Evolutionary conservation across 1,140 invertebrate genomes (phyloP), one percentile per base, ranked within the genome.

Genomic region (Phenacoccus solenopsis): DNA sequence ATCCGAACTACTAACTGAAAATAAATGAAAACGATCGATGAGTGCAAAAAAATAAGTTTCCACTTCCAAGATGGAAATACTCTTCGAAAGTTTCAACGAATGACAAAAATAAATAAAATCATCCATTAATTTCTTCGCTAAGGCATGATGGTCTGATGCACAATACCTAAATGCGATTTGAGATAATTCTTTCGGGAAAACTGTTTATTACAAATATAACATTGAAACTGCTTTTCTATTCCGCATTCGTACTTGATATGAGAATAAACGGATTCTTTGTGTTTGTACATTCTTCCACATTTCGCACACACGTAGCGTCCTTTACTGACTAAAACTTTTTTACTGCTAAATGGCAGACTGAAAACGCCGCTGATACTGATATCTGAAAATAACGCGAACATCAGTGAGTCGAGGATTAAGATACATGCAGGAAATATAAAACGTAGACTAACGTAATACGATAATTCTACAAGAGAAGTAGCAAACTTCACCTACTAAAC

Each of bases 231-330:
- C 16, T 75, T 76, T 20, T 74, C 74, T 1, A 76, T 74, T 24
- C 77, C 77, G 57, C 78, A 79, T 64, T 78, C 77, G 28, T 74
- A 78, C 24, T 75, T 75, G 59, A 76, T 71, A 71, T 80, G 79
- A 24, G 74, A 30, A 10, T 68, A 24, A 1, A 71, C 5, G 25
- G 81, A 81, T 30, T 78, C 78, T 64, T 79, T 80, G 71, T 79
- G 78, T 1, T 76, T 76, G 72, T 84, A 84, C 13, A 74, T 73
- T 61, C 77, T 77, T 32, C 79, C 77, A 12, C 70, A 72, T 3
- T 71, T 32, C n/a, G 64, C 28, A 28, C 69, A 72, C 1, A 61
- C 57, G 5, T 64, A 71, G 25, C 59, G 59, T 16, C 59, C 59
- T 24, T 64, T 24, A 3, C 22, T 22, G 2, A 25, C 59, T 22